Evolutionary conservation across 35 echinoderm and acorn worm genomes (phyloP).

Genomic region (Stichopus chloronotus): DNA sequence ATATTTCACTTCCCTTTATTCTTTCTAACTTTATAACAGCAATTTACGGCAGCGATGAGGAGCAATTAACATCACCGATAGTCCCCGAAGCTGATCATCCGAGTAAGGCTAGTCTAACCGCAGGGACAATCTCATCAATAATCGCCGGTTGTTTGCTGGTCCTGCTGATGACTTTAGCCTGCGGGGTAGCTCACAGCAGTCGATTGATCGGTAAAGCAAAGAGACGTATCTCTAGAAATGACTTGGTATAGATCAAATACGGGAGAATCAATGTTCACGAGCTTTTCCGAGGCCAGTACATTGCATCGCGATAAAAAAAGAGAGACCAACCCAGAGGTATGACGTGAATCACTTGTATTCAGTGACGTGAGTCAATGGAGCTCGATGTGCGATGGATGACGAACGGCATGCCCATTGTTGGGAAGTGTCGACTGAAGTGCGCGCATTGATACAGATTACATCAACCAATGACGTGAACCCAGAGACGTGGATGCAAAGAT

Average conservation of each 20-base stretch:
- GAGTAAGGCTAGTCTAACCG: background rate
- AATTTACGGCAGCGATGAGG: background rate
- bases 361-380: too few relatives aligned
- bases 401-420: too few relatives aligned
- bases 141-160: background rate
- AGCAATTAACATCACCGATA: background rate
- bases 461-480: too few relatives aligned
- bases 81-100: too few relatives aligned
- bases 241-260: conserved; percentile 4
- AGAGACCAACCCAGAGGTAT: too few relatives aligned
- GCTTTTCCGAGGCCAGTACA: too few relatives aligned
- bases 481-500: too few relatives aligned
- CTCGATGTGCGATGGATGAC: too few relatives aligned
- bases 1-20: background rate
- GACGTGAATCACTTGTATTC: too few relatives aligned
- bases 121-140: conserved; percentile 23
- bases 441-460: too few relatives aligned
- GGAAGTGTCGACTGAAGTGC: too few relatives aligned
- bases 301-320: too few relatives aligned
- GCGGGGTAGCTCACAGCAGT: conserved; percentile 6
- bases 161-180: background rate
- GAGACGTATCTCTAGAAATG: background rate
- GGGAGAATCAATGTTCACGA: background rate
- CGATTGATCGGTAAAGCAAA: background rate
- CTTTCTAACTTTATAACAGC: background rate